Evolutionary conservation across 2,113 vertebrate genomes (phyloP), one percentile per base, ranked within the genome.

Genomic region (Platichthys stellatus): DNA sequence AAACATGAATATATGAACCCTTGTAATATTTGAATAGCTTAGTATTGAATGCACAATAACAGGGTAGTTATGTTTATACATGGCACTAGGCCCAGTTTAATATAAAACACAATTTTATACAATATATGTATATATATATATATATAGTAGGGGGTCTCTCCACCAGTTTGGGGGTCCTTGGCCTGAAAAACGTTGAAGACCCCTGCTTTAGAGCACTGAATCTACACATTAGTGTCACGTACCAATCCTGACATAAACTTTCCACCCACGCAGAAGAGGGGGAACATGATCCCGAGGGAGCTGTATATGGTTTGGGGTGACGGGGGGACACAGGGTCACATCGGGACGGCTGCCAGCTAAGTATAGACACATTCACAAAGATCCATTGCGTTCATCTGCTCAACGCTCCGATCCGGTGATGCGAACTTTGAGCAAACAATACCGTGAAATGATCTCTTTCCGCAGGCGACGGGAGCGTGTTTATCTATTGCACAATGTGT

Each of bases 401-500:
- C n/a, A 24, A 11, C 62, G 51, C n/a, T 10, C 1, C 35, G 3
- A 6, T 31, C 3, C 1, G 11, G 10, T 3, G 1, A 4, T 45
- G 1, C 4, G 4, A 0, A 6, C 31, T 5, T 38, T 5, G 20
- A 17, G 15, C 2, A 2, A 0, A 40, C 2, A 23, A 21, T 3
- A 2, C 0, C 0, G 0, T 8, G 2, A 15, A 60, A 31, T 6
- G 2, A 7, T 51, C 10, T 0, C 3, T 28, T 61, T 35, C 0
- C 0, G 10, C 5, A 17, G 28, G 40, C 1, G 31, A 76, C 26
- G 35, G 63, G 3, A 47, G 59, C 21, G 0, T 24, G 40, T 75
- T 57, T n/a, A 63, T 86, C 65, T 43, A 17, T 83, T 81, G 71
- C 81, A 47, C 73, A 86, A 86, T 68, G 69, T 72, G 80, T 65